Conservation (phyloP, 92 coral and sea anemone genomes). For the Meandrina meandrites region DNA sequence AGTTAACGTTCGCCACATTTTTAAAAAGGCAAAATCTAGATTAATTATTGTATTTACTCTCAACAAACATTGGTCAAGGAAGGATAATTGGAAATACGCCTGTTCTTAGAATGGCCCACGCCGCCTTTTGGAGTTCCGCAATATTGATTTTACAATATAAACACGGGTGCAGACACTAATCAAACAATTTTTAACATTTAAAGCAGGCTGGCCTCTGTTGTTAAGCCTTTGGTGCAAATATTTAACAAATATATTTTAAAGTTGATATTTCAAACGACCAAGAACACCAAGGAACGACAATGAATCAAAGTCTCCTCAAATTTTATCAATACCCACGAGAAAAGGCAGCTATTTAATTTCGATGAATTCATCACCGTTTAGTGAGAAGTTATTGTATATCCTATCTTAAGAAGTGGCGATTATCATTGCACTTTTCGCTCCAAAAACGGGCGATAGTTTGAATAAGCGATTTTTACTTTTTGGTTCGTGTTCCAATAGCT, state of each 20-base stretch:
- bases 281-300: background rate
- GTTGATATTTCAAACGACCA: background rate
- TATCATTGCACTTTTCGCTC: background rate
- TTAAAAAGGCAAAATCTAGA: background rate
- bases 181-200: background rate
- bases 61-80: background rate
- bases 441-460: too few relatives aligned
- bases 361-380: too few relatives aligned
- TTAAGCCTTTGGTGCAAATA: background rate
- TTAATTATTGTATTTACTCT: background rate
- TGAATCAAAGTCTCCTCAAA: background rate
- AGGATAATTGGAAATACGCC: background rate
- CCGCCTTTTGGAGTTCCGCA: background rate
- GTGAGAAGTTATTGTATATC: too few relatives aligned
- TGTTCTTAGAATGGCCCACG: background rate
- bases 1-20: background rate
- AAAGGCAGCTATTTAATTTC: background rate
- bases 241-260: background rate
- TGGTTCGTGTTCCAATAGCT: too few relatives aligned
- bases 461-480: too few relatives aligned
- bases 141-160: background rate
- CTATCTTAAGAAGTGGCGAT: too few relatives aligned
- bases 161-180: background rate
- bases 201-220: background rate
- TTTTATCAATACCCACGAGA: background rate